phyloP scores from a whole-genome alignment of 1,140 invertebrate species.

The Drosophila willistoni region DNA sequence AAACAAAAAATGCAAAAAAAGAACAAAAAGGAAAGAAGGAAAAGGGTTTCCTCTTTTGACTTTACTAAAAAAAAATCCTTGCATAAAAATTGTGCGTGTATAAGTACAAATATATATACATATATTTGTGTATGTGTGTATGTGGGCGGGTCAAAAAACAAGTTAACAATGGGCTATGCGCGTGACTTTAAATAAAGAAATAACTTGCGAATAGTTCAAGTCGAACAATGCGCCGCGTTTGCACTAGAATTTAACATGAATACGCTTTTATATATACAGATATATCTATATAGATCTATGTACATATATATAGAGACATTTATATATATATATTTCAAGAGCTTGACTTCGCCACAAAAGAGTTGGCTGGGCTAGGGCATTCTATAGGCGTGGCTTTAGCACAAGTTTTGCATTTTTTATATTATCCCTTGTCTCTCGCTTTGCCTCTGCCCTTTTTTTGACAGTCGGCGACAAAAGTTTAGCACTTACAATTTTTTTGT shows the following conservation, averaged over 20 bases:
- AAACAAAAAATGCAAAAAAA: background rate
- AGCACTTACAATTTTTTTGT: slow-evolving; percentile 61
- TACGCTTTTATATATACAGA: slow-evolving; percentile 52
- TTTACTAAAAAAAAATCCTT: slow-evolving; percentile 61
- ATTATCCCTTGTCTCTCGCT: slow-evolving; percentile 10
- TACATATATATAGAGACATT: background rate
- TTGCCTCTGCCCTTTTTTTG: slow-evolving; percentile 15
- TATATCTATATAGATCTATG: slow-evolving; percentile 19
- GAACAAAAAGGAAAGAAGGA: slow-evolving; percentile 21
- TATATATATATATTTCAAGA: slow-evolving; percentile 24
- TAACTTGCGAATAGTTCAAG: slow-evolving; percentile 72
- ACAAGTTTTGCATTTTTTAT: slow-evolving; percentile 60
- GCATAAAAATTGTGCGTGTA: slow-evolving; percentile 65
- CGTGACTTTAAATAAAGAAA: slow-evolving; percentile 79
- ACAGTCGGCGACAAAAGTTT: slow-evolving; percentile 64
- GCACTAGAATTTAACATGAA: slow-evolving; percentile 65
- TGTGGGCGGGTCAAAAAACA: slow-evolving; percentile 50
- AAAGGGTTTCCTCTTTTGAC: slow-evolving; percentile 73
- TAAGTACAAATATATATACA: slow-evolving; percentile 7
- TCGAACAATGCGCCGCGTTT: slow-evolving; percentile 74
- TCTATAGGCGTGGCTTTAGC: slow-evolving; percentile 33
- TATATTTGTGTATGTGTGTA: slow-evolving; percentile 18
- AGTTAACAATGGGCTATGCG: slow-evolving; percentile 50
- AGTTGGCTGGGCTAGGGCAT: slow-evolving; percentile 28
- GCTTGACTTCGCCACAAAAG: slow-evolving; percentile 26